A percentile compares a stretch with the other conserved stretches of the same genome.
Evolutionary conservation across 2,797 vertebrate genomes (phyloP).

Genomic region (Acipenser ruthenus): DNA sequence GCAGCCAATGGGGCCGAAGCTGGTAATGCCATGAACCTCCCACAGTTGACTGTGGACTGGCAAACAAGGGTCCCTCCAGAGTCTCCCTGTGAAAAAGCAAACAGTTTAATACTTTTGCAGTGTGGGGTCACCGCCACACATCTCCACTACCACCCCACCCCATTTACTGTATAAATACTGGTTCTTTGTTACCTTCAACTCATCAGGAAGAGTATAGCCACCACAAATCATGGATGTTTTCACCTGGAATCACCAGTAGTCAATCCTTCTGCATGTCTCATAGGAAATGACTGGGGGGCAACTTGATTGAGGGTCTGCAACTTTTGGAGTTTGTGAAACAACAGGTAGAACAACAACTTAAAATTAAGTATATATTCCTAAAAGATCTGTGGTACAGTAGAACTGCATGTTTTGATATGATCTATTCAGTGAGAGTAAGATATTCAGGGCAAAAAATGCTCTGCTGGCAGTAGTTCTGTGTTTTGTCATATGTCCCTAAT

Average conservation of each 20-base stretch:
- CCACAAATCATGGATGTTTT: conserved; percentile 68
- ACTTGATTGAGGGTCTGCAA: conserved; percentile 60
- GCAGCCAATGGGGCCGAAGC: conserved; percentile 66
- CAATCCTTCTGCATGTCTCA: conserved; percentile 58
- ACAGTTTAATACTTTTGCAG: not conserved
- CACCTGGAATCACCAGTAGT: conserved; percentile 73
- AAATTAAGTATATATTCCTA: too few relatives aligned
- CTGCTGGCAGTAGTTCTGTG: too few relatives aligned
- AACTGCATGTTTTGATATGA: too few relatives aligned
- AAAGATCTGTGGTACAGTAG: too few relatives aligned
- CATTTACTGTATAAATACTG: conserved; percentile 25
- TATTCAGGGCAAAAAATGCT: too few relatives aligned
- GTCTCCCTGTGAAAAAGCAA: conserved; percentile 47
- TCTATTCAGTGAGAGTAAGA: too few relatives aligned
- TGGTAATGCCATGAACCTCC: conserved; percentile 65
- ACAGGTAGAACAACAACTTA: too few relatives aligned
- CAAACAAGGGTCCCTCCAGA: conserved; percentile 66
- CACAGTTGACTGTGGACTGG: conserved; percentile 44
- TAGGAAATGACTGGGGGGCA: conserved; percentile 54
- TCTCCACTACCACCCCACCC: too few relatives aligned
- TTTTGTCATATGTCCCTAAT: too few relatives aligned
- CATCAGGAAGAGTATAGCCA: conserved; percentile 59
- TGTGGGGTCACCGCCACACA: not conserved
- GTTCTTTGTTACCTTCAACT: conserved; percentile 60
- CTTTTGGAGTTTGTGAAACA: conserved; percentile 42